These are phyloP conservation scores for Carettochelys insculpta DNA, from an alignment of 2,113 vertebrate genomes.

Conservation along the genomic window DNA sequence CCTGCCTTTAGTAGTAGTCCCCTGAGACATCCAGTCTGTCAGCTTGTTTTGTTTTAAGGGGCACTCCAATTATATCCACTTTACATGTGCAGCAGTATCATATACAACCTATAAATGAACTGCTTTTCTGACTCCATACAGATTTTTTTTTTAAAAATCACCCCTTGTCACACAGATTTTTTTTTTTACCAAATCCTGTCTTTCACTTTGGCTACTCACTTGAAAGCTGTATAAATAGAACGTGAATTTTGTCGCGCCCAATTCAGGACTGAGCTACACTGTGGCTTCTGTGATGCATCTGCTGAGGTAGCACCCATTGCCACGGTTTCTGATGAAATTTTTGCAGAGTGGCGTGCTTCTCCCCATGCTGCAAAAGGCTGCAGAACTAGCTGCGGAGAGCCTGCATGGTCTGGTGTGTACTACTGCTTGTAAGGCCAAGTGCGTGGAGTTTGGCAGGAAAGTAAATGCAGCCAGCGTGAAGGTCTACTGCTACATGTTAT, in stretches of 20 bases:
- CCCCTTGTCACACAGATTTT: neutral
- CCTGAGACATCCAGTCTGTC: neutral
- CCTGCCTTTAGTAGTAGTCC: neutral
- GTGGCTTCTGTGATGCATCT: neutral
- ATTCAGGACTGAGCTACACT: neutral
- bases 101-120: neutral
- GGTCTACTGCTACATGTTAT: neutral
- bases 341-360: neutral
- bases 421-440: neutral
- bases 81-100: neutral
- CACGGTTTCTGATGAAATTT: neutral
- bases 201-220: neutral
- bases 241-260: neutral
- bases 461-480: constrained; percentile 41
- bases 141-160: neutral
- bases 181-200: neutral
- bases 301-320: neutral
- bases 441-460: constrained; percentile 50
- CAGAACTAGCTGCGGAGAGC: constrained; percentile 55
- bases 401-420: neutral
- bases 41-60: neutral
- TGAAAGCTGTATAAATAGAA: neutral
- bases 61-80: neutral
- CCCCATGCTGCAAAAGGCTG: constrained; percentile 26
- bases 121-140: neutral